A percentile compares a stretch with the other conserved stretches of the same genome.
These are phyloP conservation scores for Saturnia japonica DNA, from an alignment of 2,888 invertebrate species.

Conservation along the genomic window DNA sequence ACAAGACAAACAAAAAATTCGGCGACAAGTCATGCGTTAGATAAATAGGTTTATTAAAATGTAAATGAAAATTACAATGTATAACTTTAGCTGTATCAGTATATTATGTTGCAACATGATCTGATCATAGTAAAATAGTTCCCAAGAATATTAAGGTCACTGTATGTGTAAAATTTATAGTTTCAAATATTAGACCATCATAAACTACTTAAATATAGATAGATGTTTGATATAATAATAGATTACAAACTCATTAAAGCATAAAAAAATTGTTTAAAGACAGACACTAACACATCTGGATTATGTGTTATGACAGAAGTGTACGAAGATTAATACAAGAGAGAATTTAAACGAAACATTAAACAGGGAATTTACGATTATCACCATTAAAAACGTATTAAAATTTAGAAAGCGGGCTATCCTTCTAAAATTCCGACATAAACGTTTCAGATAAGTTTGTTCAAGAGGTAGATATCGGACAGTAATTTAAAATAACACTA, in stretches of 20 bases:
- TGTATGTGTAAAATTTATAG: not conserved
- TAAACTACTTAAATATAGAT: constrained; percentile 6
- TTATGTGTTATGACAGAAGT: constrained; percentile 18
- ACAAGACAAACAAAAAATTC: not conserved
- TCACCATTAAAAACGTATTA: constrained; percentile 21
- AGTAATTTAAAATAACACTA: constrained; percentile 36
- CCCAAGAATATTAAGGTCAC: not conserved
- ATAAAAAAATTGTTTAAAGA: constrained; percentile 20
- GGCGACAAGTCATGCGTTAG: not conserved
- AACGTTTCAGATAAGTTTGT: constrained; percentile 22
- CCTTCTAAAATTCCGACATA: constrained; percentile 17
- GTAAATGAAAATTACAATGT: not conserved
- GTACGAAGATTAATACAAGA: constrained; percentile 18
- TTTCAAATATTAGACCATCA: not conserved
- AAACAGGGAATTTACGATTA: constrained; percentile 23
- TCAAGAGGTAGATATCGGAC: constrained; percentile 24
- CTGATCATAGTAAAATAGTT: not conserved
- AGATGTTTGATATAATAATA: constrained; percentile 7
- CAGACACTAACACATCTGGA: constrained; percentile 22
- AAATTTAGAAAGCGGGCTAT: constrained; percentile 22
- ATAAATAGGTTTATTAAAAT: not conserved
- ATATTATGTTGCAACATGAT: not conserved
- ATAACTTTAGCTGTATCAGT: not conserved
- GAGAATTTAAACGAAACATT: constrained; percentile 17
- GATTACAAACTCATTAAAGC: constrained; percentile 16